Evolutionary conservation across 2,888 invertebrate species (phyloP).

Genomic region (Phyllotreta striolata): DNA sequence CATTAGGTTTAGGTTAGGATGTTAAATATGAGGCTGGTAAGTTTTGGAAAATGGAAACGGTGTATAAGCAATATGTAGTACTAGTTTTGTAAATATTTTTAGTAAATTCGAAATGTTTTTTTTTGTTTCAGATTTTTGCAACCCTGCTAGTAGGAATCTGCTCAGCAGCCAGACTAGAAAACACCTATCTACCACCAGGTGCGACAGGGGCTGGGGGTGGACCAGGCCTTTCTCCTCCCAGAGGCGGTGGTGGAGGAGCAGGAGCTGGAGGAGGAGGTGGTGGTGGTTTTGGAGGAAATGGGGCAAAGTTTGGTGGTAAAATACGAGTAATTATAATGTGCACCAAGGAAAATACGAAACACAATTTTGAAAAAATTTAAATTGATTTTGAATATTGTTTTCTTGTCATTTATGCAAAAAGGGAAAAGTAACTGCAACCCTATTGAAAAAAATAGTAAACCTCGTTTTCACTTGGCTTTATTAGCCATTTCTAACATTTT

Average conservation of each 20-base stretch:
- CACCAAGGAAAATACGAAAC: neutral
- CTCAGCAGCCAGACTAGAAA: conserved; percentile 65
- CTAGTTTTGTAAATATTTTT: neutral
- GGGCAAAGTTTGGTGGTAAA: conserved; percentile 45
- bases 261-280: conserved; percentile 49
- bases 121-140: conserved; percentile 60
- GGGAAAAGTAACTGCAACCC: too few species aligned
- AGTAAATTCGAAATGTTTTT: conserved; percentile 2
- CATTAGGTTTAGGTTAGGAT: conserved; percentile 37
- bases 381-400: too few species aligned
- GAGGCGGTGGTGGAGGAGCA: conserved; percentile 47
- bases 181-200: conserved; percentile 67
- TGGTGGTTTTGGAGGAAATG: conserved; percentile 55
- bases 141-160: conserved; percentile 60
- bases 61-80: neutral
- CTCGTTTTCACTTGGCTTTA: too few species aligned
- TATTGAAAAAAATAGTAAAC: too few species aligned
- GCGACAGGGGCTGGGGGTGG: conserved; percentile 62
- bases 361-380: neutral
- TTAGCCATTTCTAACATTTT: too few species aligned
- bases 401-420: too few species aligned
- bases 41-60: conserved; percentile 24
- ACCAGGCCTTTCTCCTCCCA: conserved; percentile 59
- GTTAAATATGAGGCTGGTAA: conserved; percentile 45
- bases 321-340: conserved; percentile 17